phyloP scores from a whole-genome alignment of 2,113 vertebrate species.

The Serinus canaria region DNA sequence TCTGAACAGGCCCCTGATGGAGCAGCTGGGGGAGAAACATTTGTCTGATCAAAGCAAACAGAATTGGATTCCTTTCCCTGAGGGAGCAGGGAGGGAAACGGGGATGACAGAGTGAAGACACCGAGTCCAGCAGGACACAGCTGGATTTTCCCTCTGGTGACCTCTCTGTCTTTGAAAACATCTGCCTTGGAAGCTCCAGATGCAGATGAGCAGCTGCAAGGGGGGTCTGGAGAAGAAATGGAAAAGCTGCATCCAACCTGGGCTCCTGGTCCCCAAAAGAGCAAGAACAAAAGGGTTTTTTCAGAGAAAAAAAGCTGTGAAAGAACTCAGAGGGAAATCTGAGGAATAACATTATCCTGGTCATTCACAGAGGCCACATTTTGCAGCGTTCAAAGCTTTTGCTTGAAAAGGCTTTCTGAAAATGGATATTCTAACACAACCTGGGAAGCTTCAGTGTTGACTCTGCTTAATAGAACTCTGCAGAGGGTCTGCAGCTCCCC shows the following conservation, averaged over 20 bases:
- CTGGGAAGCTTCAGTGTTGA: neutral
- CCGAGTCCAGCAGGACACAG: neutral
- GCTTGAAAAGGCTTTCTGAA: neutral
- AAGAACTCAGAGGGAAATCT: neutral
- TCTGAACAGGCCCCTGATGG: neutral
- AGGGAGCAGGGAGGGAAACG: neutral
- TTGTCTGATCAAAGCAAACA: slow-evolving; percentile 1
- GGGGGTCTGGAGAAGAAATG: neutral
- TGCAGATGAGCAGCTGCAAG: neutral
- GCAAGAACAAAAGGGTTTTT: neutral
- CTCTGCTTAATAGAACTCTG: fast-evolving
- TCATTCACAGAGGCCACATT: neutral
- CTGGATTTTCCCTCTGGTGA: neutral
- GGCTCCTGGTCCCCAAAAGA: neutral
- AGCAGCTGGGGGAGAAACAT: neutral
- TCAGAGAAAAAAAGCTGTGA: neutral
- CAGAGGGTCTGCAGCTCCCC: neutral
- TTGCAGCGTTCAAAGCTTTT: neutral
- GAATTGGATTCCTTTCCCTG: neutral
- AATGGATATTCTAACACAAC: fast-evolving
- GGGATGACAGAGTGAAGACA: neutral
- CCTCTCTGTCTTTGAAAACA: neutral
- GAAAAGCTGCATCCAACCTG: neutral
- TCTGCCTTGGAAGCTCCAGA: neutral
- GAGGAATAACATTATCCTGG: neutral